Base-by-base conservation (phyloP, 2,888 invertebrate genomes). In the Notocelia uddmanniana region DNA sequence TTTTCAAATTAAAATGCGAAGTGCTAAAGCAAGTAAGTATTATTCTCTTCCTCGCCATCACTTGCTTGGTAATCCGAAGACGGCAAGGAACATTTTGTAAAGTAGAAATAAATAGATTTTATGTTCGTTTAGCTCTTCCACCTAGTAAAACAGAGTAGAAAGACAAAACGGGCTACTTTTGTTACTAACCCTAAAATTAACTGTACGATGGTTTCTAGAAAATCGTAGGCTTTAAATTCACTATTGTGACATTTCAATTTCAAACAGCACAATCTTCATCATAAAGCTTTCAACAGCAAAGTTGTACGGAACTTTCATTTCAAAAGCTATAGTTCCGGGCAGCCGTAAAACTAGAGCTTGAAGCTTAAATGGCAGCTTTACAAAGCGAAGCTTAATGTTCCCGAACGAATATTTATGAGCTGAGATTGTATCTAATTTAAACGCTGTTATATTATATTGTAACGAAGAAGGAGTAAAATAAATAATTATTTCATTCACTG, bases 251-350 rank as follows among this genome's bases (percentile, higher is more conserved):
- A 37, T 37, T 64, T 37, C 13, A 26, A 34, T 34, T 64, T n/a
- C 21, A n/a, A 11, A 21, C 2, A 34, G 37, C 41, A 41, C 59
- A 23, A 45, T 62, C 48, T 62, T 52, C 15, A 18, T 50, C 54
- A 59, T 59, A 59, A 71, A 66, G 54, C 58, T 58, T 63, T 64
- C 69, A 58, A 37, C n/a, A 26, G 45, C 52, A 59, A 71, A 71
- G 71, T 70, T 71, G 64, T 70, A 45, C 52, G 21, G 37, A 67
- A 66, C 48, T 60, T 71, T 41, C 52, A 67, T 71, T 71, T 71
- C 59, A 71, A 71, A 66, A 71, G 66, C 71, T 58, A 37, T 41
- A 31, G 63, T 34, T 54, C 54, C 18, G 31, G 54, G 21, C 66
- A 45, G 48, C 37, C 52, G 52, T 71, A 60, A 66, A 71, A 59